Evolutionary conservation across 2,888 invertebrate species (phyloP).

Genomic region (Proisotoma minuta): DNA sequence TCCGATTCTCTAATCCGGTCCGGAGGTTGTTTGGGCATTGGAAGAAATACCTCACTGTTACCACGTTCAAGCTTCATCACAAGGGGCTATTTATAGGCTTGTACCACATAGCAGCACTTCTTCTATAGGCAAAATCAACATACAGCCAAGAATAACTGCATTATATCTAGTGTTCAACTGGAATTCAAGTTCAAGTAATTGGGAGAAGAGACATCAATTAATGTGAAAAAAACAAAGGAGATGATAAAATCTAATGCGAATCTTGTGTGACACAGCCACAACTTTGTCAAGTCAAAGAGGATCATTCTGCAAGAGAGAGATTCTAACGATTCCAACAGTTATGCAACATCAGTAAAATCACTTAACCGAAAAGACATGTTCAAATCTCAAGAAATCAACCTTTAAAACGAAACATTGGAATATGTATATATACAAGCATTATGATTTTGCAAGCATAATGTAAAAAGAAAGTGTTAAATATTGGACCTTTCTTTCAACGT

Average conservation of each 20-base stretch:
- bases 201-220: not conserved
- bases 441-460: no score
- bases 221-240: not conserved
- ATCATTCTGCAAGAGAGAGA: not conserved
- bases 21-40: not conserved
- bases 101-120: not conserved
- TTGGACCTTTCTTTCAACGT: no score
- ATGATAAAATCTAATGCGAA: not conserved
- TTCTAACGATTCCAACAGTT: not conserved
- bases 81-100: slow-evolving; percentile 19
- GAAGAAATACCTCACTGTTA: slow-evolving; percentile 9
- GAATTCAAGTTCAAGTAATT: no score
- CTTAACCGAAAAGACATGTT: no score
- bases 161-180: not conserved
- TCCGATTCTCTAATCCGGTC: not conserved
- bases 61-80: slow-evolving; percentile 22
- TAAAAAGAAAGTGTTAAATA: no score
- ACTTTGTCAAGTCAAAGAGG: not conserved
- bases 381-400: no score
- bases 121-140: not conserved
- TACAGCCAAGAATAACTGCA: not conserved
- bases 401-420: no score
- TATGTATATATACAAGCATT: no score
- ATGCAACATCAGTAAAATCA: not conserved
- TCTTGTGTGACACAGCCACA: not conserved